Conservation (phyloP, 92 coral and sea anemone species). For the Siderastrea radians region DNA sequence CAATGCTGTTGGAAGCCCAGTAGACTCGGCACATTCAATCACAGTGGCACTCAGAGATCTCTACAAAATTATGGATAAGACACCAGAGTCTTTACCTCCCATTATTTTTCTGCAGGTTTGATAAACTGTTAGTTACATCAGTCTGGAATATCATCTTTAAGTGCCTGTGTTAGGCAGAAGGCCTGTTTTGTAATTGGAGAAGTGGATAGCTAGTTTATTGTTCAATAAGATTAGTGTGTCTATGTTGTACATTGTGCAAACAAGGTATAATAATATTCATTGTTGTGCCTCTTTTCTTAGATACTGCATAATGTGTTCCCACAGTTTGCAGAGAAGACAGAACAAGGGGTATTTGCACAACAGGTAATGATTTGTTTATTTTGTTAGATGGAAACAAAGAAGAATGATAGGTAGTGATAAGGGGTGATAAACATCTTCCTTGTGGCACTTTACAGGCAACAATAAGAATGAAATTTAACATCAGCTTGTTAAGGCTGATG, state of each 20-base stretch:
- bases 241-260: too few species aligned
- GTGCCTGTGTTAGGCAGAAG: not conserved
- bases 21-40: slow-evolving; percentile 76
- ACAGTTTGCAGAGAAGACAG: slow-evolving; percentile 98
- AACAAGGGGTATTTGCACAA: slow-evolving; percentile 93
- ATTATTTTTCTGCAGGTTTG: slow-evolving; percentile 91
- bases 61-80: slow-evolving; percentile 87
- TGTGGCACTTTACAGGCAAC: too few species aligned
- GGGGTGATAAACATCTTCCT: too few species aligned
- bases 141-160: not conserved
- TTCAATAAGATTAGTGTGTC: too few species aligned
- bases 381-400: too few species aligned
- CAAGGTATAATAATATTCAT: not conserved
- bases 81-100: slow-evolving; percentile 88
- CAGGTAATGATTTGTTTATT: slow-evolving; percentile 63
- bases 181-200: not conserved
- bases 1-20: not conserved
- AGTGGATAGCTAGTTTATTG: too few species aligned
- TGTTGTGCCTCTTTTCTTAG: slow-evolving; percentile 36
- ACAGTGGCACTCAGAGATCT: slow-evolving; percentile 89
- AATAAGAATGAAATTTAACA: too few species aligned
- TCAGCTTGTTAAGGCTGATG: too few species aligned
- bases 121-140: not conserved
- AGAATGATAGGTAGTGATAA: too few species aligned
- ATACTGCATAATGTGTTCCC: slow-evolving; percentile 92